A percentile compares a stretch with the other conserved stretches of the same genome.
Evolutionary conservation across 1,140 invertebrate species (phyloP).

Genomic region (Parasteatoda tepidariorum): DNA sequence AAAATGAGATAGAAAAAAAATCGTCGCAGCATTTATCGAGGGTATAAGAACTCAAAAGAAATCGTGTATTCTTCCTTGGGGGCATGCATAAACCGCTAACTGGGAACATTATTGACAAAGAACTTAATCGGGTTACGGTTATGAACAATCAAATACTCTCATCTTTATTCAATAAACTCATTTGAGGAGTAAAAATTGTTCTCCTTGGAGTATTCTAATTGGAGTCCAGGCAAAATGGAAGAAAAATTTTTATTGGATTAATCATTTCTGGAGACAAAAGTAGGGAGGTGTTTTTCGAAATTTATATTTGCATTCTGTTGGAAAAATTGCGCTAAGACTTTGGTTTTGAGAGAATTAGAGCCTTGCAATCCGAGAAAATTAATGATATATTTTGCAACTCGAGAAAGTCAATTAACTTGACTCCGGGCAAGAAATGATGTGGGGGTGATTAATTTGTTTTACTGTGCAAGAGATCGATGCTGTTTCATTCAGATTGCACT

Average conservation of each 20-base stretch:
- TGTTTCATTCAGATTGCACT: too few relatives aligned
- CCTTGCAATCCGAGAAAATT: not conserved
- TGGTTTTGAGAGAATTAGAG: not conserved
- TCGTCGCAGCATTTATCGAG: not conserved
- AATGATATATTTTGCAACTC: not conserved
- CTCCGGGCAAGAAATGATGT: too few relatives aligned
- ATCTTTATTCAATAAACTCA: constrained; percentile 57
- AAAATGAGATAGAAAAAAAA: not conserved
- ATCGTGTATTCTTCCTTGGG: not conserved
- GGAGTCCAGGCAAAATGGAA: constrained; percentile 23
- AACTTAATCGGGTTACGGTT: constrained; percentile 46
- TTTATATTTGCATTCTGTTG: not conserved
- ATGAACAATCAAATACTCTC: constrained; percentile 56
- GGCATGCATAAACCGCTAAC: constrained; percentile 4
- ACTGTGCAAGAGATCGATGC: too few relatives aligned
- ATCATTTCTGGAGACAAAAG: not conserved
- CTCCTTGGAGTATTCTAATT: constrained; percentile 31
- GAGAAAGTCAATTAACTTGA: not conserved
- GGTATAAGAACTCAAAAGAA: not conserved
- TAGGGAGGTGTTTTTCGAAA: not conserved
- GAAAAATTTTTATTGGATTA: not conserved
- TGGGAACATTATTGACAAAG: constrained; percentile 41
- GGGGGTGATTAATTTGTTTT: too few relatives aligned
- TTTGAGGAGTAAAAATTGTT: constrained; percentile 34
- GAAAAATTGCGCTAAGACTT: not conserved